Evolutionary conservation across 2,113 vertebrate species (phyloP).

Genomic region (Callipepla squamata): DNA sequence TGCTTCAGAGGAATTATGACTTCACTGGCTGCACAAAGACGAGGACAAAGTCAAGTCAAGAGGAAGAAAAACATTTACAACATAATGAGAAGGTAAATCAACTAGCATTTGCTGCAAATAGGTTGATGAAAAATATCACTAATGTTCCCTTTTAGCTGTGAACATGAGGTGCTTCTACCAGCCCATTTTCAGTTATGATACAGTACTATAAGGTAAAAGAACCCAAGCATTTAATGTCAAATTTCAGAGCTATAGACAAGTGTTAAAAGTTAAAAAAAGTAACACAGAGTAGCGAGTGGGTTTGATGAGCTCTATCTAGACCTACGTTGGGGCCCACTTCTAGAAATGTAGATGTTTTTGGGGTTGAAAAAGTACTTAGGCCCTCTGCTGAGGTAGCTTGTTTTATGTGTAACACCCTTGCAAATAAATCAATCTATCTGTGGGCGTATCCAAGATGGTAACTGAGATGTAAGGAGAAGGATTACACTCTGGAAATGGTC

Average conservation of each 20-base stretch:
- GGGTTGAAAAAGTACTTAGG: not conserved
- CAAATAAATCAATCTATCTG: not conserved
- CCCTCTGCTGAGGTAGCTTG: not conserved
- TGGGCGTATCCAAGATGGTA: not conserved
- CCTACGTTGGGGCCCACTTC: accelerated
- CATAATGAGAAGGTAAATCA: slow-evolving; percentile 71
- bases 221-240: not conserved
- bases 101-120: slow-evolving; percentile 60
- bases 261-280: not conserved
- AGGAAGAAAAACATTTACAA: slow-evolving; percentile 60
- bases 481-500: not conserved
- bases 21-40: slow-evolving; percentile 47
- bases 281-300: not conserved
- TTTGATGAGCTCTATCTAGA: not conserved
- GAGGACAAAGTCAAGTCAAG: slow-evolving; percentile 66
- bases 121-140: slow-evolving; percentile 50
- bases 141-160: slow-evolving; percentile 37
- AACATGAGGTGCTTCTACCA: slow-evolving; percentile 24
- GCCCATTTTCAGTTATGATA: not conserved
- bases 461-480: not conserved
- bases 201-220: not conserved
- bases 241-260: not conserved
- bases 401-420: not conserved
- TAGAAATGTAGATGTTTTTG: not conserved
- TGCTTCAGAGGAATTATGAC: slow-evolving; percentile 55